Percentiles rank a stretch among this genome's conserved stretches.
phyloP scores from a whole-genome alignment of 2,113 vertebrate species.

The Thymallus thymallus region DNA sequence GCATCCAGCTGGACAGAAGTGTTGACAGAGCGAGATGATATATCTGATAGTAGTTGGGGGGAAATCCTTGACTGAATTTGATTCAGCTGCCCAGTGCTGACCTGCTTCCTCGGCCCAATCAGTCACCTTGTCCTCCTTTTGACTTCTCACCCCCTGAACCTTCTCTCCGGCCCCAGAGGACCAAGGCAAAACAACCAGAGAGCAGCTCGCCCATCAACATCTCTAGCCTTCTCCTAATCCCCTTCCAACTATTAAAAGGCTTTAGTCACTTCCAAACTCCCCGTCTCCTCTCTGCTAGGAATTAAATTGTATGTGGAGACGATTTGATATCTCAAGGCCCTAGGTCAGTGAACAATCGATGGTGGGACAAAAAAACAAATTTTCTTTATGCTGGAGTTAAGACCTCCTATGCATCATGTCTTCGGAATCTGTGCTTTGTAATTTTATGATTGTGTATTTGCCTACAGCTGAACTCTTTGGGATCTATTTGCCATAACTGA shows the following conservation, averaged over 20 bases:
- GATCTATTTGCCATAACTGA: constrained; percentile 74
- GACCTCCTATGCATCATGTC: background rate
- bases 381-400: background rate
- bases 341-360: background rate
- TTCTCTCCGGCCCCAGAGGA: constrained; percentile 42
- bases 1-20: constrained; percentile 62
- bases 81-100: constrained; percentile 67
- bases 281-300: constrained; percentile 30
- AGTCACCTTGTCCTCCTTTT: constrained; percentile 76
- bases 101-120: constrained; percentile 71
- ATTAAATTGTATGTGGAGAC: background rate
- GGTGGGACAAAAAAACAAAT: background rate
- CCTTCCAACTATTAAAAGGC: background rate
- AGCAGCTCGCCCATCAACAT: background rate
- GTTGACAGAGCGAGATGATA: constrained; percentile 67
- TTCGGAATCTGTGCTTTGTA: background rate
- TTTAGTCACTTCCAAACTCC: constrained; percentile 31
- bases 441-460: background rate
- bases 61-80: constrained; percentile 56
- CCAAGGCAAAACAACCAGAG: constrained; percentile 9
- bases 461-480: background rate
- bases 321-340: background rate
- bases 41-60: constrained; percentile 68
- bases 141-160: constrained; percentile 72
- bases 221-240: constrained; percentile 27